Evolutionary conservation across 2,888 invertebrate genomes (phyloP), one percentile per base, ranked within the genome.

Genomic region (Agonopterix subpropinquella): DNA sequence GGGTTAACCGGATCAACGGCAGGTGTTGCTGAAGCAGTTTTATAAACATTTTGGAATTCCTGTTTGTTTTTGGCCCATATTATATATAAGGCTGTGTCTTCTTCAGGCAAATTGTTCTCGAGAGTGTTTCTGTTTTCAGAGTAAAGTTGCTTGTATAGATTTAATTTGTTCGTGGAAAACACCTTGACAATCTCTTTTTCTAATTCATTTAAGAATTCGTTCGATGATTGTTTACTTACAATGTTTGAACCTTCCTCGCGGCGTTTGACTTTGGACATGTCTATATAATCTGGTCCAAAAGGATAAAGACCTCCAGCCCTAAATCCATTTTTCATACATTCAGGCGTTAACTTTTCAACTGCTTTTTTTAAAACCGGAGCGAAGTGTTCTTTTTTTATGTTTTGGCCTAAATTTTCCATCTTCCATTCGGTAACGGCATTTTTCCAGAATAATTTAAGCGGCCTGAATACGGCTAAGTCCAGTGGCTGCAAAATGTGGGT

Each of bases 241-340:
- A 36, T 9, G 36, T 36, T 8, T 36, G 36, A 8, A 8, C 8
- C 36, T 36, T 36, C 36, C 10, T 9, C 10, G 36, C 10, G 13
- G 13, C 13, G 13, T 36, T 55, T 61, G 13, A 61, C 58, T 58
- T 61, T 60, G 13, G 49, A 49, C 9, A 58, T 8, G 49, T 64
- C 62, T 1, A 62, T 39, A 35, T 59, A 64, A 9, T 56, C 54
- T 43, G 62, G 58, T 1, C 64, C 61, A 57, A 59, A 64, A n/a
- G 59, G 62, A 43, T 44, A 55, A 11, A 61, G 43, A 4, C 64
- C 62, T 8, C 59, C 53, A 36, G 48, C 54, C 8, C 59, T 50
- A 53, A 62, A 64, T n/a, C 62, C 59, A 50, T 62, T 62, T 47
- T 50, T 60, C 10, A 62, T 57, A 28, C 46, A 48, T 36, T 55